A percentile compares a stretch with the other conserved stretches of the same genome.
These are phyloP conservation scores for Scomber japonicus DNA, from an alignment of 2,113 vertebrate species.

Conservation along the genomic window DNA sequence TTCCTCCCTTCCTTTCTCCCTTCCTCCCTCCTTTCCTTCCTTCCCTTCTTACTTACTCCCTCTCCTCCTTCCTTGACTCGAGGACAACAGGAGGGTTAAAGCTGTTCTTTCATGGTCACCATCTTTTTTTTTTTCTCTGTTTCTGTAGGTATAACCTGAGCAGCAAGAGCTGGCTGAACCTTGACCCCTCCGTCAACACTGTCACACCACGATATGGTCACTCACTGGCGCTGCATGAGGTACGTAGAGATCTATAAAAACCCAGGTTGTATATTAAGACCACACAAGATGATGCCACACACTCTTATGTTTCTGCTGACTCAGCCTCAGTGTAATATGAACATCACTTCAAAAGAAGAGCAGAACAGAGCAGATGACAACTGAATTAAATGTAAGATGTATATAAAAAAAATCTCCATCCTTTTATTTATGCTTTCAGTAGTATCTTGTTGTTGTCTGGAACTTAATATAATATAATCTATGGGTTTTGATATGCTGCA, in stretches of 20 bases:
- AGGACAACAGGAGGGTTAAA: too few species aligned
- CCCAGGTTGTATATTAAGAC: too few species aligned
- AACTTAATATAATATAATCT: conserved; percentile 39
- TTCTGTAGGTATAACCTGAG: conserved; percentile 89
- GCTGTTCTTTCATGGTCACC: not conserved
- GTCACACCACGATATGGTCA: conserved; percentile 94
- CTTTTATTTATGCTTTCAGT: conserved; percentile 25
- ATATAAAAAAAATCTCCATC: not conserved
- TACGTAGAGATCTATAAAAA: conserved; percentile 48
- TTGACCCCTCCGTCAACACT: conserved; percentile 88
- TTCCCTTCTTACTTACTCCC: too few species aligned
- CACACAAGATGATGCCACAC: not conserved
- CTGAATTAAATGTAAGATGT: conserved; percentile 1
- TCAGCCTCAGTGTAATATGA: not conserved
- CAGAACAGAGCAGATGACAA: not conserved
- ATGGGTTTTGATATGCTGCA: conserved; percentile 44
- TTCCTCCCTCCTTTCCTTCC: too few species aligned
- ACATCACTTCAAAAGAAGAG: not conserved
- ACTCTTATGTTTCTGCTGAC: not conserved
- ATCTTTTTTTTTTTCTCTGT: not conserved
- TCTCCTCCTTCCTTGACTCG: too few species aligned
- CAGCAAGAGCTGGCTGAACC: conserved; percentile 89
- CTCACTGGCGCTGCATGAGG: conserved; percentile 91
- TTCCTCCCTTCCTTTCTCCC: too few species aligned
- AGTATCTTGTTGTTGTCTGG: conserved; percentile 28